Base-by-base conservation (phyloP, 2,797 vertebrate genomes). In the Phataginus tetradactyla region DNA sequence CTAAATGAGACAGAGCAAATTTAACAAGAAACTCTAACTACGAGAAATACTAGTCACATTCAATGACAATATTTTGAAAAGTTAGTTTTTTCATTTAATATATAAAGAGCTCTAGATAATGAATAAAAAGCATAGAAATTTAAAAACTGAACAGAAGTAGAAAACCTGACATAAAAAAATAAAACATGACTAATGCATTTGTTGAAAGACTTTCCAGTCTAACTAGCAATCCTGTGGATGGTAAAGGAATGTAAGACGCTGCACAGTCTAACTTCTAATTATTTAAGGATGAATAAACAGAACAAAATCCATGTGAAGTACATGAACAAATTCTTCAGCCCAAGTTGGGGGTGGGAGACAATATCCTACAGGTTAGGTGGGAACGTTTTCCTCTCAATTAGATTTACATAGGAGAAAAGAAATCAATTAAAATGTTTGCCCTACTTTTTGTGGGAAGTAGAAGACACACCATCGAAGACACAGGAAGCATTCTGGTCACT, bases 91-190 rank as follows among this genome's bases (percentile, higher is more conserved):
- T 27, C 21, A 75, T 29, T 74, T 66, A 95, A 72, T 72, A 49
- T 75, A 86, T 27, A 72, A 94, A 92, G 42, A 92, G 68, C 49
- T 91, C 49, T 91, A 51, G 42, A 21, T 34, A 89, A 57, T 69
- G 45, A 96, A 86, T 80, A 74, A 79, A 11, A 45, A 11, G 25
- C 29, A 66, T 49, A 71, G n/a, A 97, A 85, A 71, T 68, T 23
- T 7, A 59, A 93, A 96, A 59, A 25, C 13, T 59, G 5, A 42
- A 86, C 49, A n/a, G 7, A 75, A 80, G 77, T 91, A 49, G 42
- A 85, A 80, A 94, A 91, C 45, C 57, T 27, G 61, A 79, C 34
- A 49, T 18, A 77, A 83, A 84, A 78, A 93, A 18, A n/a, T 64
- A n/a, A 34, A 87, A 79, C 45, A 55, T 84, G 37, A 57, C 66